Evolutionary conservation across 2,797 vertebrate species (phyloP).

Genomic region (Scomberomorus guttatus): DNA sequence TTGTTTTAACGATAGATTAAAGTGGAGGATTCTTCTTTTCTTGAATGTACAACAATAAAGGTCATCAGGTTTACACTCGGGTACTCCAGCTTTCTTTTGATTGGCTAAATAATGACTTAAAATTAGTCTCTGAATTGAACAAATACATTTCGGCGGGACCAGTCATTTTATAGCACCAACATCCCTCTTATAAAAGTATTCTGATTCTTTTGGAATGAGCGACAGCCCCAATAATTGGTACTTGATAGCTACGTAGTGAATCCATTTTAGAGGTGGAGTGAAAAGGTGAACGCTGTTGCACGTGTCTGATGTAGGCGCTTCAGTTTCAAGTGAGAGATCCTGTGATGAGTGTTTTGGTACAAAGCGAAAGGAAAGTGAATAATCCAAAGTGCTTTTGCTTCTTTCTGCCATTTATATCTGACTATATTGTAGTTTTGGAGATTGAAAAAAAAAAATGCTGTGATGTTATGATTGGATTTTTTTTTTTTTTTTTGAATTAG

Average conservation of each 20-base stretch:
- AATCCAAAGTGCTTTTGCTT: conserved; percentile 80
- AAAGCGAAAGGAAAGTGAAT: conserved; percentile 62
- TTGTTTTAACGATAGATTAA: conserved; percentile 48
- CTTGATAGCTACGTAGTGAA: conserved; percentile 66
- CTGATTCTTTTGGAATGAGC: conserved; percentile 44
- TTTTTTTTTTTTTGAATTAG: conserved; percentile 57
- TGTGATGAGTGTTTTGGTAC: conserved; percentile 64
- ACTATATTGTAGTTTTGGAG: conserved; percentile 68
- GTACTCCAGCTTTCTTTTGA: conserved; percentile 76
- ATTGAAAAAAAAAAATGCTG: conserved; percentile 59
- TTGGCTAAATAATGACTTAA: conserved; percentile 63
- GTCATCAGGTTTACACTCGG: conserved; percentile 80
- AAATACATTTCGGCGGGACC: conserved; percentile 50
- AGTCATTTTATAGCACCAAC: conserved; percentile 58
- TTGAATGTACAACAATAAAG: conserved; percentile 82
- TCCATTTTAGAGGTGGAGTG: conserved; percentile 47
- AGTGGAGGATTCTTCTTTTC: conserved; percentile 67
- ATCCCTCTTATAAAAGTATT: conserved; percentile 48
- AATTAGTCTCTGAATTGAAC: conserved; percentile 40
- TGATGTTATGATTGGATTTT: conserved; percentile 69
- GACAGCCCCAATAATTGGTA: conserved; percentile 73
- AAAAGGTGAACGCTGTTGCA: conserved; percentile 55
- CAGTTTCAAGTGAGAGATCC: conserved; percentile 48
- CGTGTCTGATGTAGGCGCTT: conserved; percentile 52
- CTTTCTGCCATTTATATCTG: conserved; percentile 73